phyloP scores from a whole-genome alignment of 2,797 vertebrate genomes.

The Tragelaphus eurycerus region DNA sequence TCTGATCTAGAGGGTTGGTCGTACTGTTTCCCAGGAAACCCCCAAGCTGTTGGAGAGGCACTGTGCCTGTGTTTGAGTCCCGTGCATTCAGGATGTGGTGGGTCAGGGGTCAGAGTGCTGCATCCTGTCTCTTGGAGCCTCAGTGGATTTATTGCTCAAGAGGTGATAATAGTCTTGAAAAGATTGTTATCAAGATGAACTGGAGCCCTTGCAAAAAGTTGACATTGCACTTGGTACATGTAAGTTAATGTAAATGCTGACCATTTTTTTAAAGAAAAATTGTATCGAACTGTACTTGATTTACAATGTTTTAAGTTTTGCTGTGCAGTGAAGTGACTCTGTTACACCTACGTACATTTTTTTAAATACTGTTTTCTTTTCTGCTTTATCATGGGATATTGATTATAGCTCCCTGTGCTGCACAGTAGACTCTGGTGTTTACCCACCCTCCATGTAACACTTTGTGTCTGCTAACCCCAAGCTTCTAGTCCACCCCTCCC shows the following conservation, averaged over 20 bases:
- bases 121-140: background rate
- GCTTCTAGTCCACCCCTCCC: background rate
- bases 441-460: background rate
- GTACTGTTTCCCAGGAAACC: background rate
- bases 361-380: background rate
- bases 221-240: rapidly evolving
- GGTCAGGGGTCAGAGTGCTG: rapidly evolving
- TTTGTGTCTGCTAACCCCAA: background rate
- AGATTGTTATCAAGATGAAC: background rate
- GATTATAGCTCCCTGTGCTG: background rate
- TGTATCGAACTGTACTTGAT: background rate
- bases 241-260: background rate
- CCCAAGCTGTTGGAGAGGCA: background rate
- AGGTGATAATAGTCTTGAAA: background rate
- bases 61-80: rapidly evolving
- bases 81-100: rapidly evolving
- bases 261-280: background rate
- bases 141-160: background rate
- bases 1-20: background rate
- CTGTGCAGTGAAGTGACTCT: background rate
- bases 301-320: background rate
- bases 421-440: background rate
- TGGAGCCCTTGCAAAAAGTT: background rate
- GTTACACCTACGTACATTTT: background rate
- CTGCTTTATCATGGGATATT: background rate